Evolutionary conservation across 1,140 invertebrate species (phyloP), one percentile per base, ranked within the genome.

Genomic region (Meteorus sp.): DNA sequence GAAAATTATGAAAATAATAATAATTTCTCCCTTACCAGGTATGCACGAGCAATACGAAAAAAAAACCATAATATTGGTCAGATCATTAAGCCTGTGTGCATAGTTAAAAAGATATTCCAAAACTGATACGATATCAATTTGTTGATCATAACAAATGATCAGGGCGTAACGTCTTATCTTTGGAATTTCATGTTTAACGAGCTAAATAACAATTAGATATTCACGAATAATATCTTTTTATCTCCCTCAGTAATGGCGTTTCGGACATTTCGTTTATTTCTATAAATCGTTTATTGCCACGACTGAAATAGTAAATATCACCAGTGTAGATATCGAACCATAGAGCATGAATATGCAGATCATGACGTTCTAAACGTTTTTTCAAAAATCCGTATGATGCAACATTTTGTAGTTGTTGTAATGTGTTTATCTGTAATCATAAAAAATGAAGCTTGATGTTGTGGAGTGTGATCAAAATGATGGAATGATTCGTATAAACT

Each of bases 261-360:
- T 93, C 88, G 41, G 86, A 92, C 3, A 83, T 73, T 79, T 96
- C 93, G 72, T 93, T 92, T 27, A 95, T 88, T 67, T 93, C 82
- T 7, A 95, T 83, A 80, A 95, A 95, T 63, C 81, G 76, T 77
- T 96, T 95, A 22, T 88, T 85, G 33, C 87, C 85, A 60, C 91
- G 83, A 71, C 93, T 95, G 69, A 97, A 97, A 71, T 92, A 95
- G 74, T 93, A 95, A 69, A 98, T 93, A 78, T 97, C 93, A 2
- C 95, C 95, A 0, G 93, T 96, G 69, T 96, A 96, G 71, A 98
- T 95, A 76, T 98, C 95, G 75, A 97, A 97, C 95, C 95, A 98
- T 2, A 98, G 80, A 0, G 95, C 94, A 72, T 97, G 94, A 61
- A 96, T 89, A 68, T 95, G 91, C 4, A 97, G 80, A 71, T 94